Percentiles rank a stretch among this genome's conserved stretches.
phyloP scores from a whole-genome alignment of 2,113 vertebrate genomes.

The Mustela lutreola region DNA sequence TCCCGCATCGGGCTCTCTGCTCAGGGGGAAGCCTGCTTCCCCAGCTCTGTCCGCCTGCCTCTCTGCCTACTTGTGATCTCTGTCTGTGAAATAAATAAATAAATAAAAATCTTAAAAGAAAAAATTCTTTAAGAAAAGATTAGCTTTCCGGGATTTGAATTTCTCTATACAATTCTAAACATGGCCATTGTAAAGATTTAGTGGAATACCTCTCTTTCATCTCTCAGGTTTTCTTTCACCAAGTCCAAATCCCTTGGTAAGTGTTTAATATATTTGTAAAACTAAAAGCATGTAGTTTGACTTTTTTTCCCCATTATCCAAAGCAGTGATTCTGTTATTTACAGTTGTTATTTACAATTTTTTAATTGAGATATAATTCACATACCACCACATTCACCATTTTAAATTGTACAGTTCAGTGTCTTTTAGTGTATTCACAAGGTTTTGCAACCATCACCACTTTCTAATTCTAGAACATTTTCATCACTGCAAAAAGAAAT shows the following conservation, averaged over 20 bases:
- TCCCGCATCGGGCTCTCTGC: too few species aligned
- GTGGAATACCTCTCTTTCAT: slow-evolving; percentile 54
- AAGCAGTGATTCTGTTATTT: not conserved
- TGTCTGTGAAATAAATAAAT: too few species aligned
- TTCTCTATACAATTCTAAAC: slow-evolving; percentile 19
- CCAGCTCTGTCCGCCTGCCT: too few species aligned
- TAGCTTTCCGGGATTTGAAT: slow-evolving; percentile 31
- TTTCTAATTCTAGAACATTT: slow-evolving; percentile 40
- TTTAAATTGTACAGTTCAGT: not conserved
- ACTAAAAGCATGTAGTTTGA: slow-evolving; percentile 50
- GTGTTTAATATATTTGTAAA: slow-evolving; percentile 54
- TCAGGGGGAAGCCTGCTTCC: too few species aligned
- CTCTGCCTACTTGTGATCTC: too few species aligned
- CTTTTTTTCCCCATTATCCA: not conserved
- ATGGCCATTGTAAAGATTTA: slow-evolving; percentile 29
- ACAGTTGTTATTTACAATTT: not conserved
- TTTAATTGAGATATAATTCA: not conserved
- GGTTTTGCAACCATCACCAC: not conserved
- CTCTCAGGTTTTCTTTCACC: slow-evolving; percentile 60
- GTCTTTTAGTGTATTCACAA: not conserved
- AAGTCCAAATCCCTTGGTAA: slow-evolving; percentile 53
- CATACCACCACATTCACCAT: not conserved
- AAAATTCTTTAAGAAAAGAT: not conserved
- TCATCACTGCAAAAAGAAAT: slow-evolving; percentile 7
- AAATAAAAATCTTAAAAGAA: too few species aligned